Conservation (phyloP, 2,888 invertebrate species). For the Bombylius major region DNA sequence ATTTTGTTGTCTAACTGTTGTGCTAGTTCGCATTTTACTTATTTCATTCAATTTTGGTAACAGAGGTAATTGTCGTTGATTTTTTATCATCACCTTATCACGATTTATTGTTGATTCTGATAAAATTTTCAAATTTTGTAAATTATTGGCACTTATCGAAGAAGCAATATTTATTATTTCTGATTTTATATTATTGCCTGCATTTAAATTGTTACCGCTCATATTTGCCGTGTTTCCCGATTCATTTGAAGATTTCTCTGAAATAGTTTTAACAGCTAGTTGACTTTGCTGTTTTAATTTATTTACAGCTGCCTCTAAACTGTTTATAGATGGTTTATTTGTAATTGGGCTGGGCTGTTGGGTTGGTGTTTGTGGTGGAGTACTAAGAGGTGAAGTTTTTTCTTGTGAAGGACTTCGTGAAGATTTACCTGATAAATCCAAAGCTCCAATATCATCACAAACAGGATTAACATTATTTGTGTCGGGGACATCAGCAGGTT, state of each 20-base stretch:
- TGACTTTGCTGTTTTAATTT: constrained; percentile 29
- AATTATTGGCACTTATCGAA: constrained; percentile 7
- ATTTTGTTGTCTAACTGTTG: constrained; percentile 38
- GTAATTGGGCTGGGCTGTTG: constrained; percentile 1
- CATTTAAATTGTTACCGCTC: background rate
- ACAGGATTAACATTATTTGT: constrained; percentile 26
- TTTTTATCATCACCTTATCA: constrained; percentile 25
- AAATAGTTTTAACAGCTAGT: background rate
- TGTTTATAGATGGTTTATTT: constrained; percentile 2
- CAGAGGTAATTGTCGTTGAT: constrained; percentile 15
- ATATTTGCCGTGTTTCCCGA: background rate
- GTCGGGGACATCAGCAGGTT: constrained; percentile 13
- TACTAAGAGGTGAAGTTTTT: constrained; percentile 14
- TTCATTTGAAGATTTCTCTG: background rate
- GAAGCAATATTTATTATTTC: background rate
- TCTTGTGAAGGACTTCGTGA: constrained; percentile 21
- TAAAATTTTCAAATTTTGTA: constrained; percentile 45
- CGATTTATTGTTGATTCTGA: constrained; percentile 34
- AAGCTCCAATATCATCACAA: constrained; percentile 40
- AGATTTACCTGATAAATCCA: constrained; percentile 41
- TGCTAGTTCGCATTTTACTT: constrained; percentile 24
- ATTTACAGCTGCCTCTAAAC: constrained; percentile 30
- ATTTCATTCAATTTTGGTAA: constrained; percentile 39
- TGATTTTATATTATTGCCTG: background rate
- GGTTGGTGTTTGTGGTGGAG: constrained; percentile 13